Base-by-base conservation (phyloP, 2,797 vertebrate genomes). In the Coregonus sp. region DNA sequence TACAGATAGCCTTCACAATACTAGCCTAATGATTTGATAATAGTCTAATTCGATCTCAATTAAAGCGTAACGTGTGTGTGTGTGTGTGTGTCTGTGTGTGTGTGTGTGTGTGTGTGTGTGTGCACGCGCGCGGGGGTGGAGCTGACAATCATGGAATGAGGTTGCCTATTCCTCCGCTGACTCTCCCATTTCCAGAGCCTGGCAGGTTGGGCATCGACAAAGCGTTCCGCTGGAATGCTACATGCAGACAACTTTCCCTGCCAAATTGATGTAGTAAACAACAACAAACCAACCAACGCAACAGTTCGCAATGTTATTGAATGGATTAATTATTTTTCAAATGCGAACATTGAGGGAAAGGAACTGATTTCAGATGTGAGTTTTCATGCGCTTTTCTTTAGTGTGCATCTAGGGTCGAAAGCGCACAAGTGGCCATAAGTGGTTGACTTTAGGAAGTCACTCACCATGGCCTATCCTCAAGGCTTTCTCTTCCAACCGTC, bases 401-500 rank as follows among this genome's bases (percentile, higher is more conserved):
- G 33, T 20, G 72, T 37, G 35, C 72, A 59, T 40, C 72, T 40
- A 35, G 33, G 65, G 61, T 47, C 37, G 40, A 81, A 71, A 78
- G 81, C 75, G 81, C 86, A 77, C 80, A 75, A 73, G 56, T 78
- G 74, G 71, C 7, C 70, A 35, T 18, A 33, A 82, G 78, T 81
- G 81, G 77, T 75, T 82, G 70, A 77, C 83, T 82, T 82, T 76
- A 78, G 87, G 91, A 88, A 25, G 59, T 63, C 59, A 63, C 59
- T 63, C 59, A 93, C 91, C 95, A 99, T 98, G 97, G 94, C 97
- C 89, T 97, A 96, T 92, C 96, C 97, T 92, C 96, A 94, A 94
- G 96, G 97, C 83, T 97, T 98, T 93, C 94, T 98, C 90, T 97
- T 97, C 91, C 96, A 96, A 92, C 95, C 96, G 78, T 94, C 96